Base-by-base conservation (phyloP, 30 jellyfish, hydroid and myxozoan species). In the Rhopilema esculentum region DNA sequence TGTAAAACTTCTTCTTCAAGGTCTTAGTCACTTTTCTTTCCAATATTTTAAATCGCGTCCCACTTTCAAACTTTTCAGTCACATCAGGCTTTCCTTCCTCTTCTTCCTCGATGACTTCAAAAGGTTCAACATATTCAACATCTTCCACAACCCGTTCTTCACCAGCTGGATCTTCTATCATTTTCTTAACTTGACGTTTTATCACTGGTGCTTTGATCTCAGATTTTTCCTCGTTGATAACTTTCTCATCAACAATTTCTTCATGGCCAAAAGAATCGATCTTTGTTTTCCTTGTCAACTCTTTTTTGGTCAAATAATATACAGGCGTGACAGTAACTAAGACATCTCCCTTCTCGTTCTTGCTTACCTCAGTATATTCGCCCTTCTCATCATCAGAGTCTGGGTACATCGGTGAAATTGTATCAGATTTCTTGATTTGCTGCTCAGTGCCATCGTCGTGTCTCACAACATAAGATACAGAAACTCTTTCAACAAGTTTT, bases 41-140 rank as follows among this genome's bases (percentile, higher is more conserved):
- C 31, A 87, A 29, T 22, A 49, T 28, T 29, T n/a, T 66, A 1
- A 25, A 12, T 25, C 51, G 51, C 63, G 27, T 48, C 21, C 90
- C 95, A 0, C 33, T 22, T n/a, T 87, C 84, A 17, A 19, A 16
- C 80, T 68, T 21, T 22, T 87, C 95, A 0, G 62, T 31, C 16
- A 77, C 72, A 24, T 67, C 90, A 8, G 95, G 95, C 78, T 66
- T 49, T 15, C 32, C 32, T 16, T 52, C 77, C 74, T 85, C 94
- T 62, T 50, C 70, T 49, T 90, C 87, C 26, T 75, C 85, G 16
- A 12, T 31, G 21, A 87, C 74, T 81, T 86, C 93, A 72, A 70
- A 88, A 8, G 97, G 97, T 23, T 88, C 89, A 49, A 89, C 83
- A 67, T 89, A 82, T 49, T 89, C 97, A 27, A 91, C 78, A 69